Evolutionary conservation across 2,797 vertebrate species (phyloP).

Genomic region (Gadopsis bispinosus): DNA sequence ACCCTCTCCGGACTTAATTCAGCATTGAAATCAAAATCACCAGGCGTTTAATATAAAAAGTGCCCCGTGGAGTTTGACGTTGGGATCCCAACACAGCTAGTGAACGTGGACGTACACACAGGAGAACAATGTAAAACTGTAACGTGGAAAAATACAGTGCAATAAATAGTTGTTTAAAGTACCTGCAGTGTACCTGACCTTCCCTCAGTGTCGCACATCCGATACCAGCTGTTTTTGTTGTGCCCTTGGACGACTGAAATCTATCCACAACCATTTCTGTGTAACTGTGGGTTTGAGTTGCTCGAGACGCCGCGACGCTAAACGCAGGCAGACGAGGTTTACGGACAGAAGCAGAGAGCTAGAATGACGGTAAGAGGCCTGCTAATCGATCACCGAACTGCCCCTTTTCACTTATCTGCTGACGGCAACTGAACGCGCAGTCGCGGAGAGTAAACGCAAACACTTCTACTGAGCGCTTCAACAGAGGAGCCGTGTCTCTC

Average conservation of each 20-base stretch:
- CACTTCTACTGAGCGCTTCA: constrained; percentile 34
- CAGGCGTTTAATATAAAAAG: no score
- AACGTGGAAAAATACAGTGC: no score
- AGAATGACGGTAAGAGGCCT: constrained; percentile 14
- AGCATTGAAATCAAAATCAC: background rate
- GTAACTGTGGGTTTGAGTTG: constrained; percentile 52
- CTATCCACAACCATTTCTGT: constrained; percentile 49
- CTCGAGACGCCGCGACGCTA: no score
- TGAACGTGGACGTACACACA: background rate
- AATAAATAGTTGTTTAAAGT: background rate
- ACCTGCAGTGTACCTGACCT: background rate
- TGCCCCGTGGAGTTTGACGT: no score
- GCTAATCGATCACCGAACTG: background rate
- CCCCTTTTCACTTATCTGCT: background rate
- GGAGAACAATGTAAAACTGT: no score
- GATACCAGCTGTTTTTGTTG: constrained; percentile 54
- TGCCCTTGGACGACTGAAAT: constrained; percentile 53
- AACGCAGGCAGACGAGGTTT: constrained; percentile 39
- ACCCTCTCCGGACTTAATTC: background rate
- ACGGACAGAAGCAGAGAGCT: constrained; percentile 23
- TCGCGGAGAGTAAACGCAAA: no score
- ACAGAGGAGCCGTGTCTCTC: constrained; percentile 45
- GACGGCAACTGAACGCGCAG: constrained; percentile 15
- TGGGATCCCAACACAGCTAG: background rate
- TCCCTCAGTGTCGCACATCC: constrained; percentile 35